Percentiles rank a stretch among this genome's conserved stretches.
phyloP scores from a whole-genome alignment of 2,888 invertebrate genomes.

The Yponomeuta cagnagella region DNA sequence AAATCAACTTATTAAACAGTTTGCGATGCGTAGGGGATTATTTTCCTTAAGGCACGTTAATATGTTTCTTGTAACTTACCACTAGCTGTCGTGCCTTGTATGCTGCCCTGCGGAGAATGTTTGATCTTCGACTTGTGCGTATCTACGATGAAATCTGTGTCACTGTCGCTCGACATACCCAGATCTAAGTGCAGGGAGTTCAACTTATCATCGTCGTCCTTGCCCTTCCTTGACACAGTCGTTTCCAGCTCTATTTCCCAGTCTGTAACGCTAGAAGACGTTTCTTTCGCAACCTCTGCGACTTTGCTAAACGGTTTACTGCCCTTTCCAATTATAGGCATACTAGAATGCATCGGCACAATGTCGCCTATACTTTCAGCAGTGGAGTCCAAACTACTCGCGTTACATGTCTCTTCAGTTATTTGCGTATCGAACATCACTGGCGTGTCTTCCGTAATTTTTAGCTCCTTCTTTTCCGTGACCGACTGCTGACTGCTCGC shows the following conservation, averaged over 20 bases:
- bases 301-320: conserved; percentile 45
- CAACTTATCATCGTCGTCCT: conserved; percentile 61
- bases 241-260: conserved; percentile 78
- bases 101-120: conserved; percentile 45
- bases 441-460: conserved; percentile 76
- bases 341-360: conserved; percentile 40
- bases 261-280: conserved; percentile 63
- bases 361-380: conserved; percentile 56
- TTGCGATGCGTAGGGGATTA: too few relatives aligned
- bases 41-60: too few relatives aligned
- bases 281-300: conserved; percentile 47
- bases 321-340: conserved; percentile 44
- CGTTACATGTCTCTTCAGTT: conserved; percentile 54
- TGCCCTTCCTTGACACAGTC: conserved; percentile 62
- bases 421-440: conserved; percentile 64
- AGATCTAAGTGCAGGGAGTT: conserved; percentile 66
- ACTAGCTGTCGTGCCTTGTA: conserved; percentile 49
- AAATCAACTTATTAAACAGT: not conserved
- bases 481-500: conserved; percentile 30
- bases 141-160: conserved; percentile 57
- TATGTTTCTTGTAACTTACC: conserved; percentile 38
- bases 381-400: conserved; percentile 61
- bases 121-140: conserved; percentile 48
- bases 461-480: conserved; percentile 35
- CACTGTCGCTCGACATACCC: conserved; percentile 72